Evolutionary conservation across 1,140 invertebrate genomes (phyloP).

Genomic region (Whitmania pigra): DNA sequence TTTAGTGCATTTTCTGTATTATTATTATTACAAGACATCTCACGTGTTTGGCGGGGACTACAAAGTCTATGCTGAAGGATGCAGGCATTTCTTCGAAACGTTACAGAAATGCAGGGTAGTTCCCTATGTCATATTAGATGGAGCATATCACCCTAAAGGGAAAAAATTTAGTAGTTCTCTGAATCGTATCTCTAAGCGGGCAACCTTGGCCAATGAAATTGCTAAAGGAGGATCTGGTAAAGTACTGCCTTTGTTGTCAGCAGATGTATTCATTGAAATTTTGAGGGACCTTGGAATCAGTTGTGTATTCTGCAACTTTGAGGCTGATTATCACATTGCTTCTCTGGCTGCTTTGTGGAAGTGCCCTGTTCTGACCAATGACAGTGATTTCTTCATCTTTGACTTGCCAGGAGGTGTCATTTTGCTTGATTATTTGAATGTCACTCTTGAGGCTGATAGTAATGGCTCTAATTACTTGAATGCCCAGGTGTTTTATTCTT

Average conservation of each 20-base stretch:
- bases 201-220: slow-evolving; percentile 41
- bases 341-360: slow-evolving; percentile 58
- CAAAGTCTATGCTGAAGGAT: slow-evolving; percentile 54
- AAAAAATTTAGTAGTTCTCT: slow-evolving; percentile 61
- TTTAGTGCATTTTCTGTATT: slow-evolving; percentile 60
- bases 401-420: slow-evolving; percentile 59
- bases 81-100: slow-evolving; percentile 57
- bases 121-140: slow-evolving; percentile 70
- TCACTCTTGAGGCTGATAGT: slow-evolving; percentile 25
- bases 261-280: slow-evolving; percentile 58
- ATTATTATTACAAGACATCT: slow-evolving; percentile 49
- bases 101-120: slow-evolving; percentile 59
- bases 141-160: slow-evolving; percentile 54
- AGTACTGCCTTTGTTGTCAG: slow-evolving; percentile 46
- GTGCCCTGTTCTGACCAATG: slow-evolving; percentile 72
- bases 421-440: slow-evolving; percentile 56
- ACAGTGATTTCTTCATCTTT: slow-evolving; percentile 82
- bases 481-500: background rate
- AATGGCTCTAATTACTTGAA: slow-evolving; percentile 11
- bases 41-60: slow-evolving; percentile 75
- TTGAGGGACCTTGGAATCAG: slow-evolving; percentile 53
- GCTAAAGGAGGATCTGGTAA: slow-evolving; percentile 29
- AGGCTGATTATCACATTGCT: slow-evolving; percentile 73
- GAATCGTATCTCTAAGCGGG: slow-evolving; percentile 51
- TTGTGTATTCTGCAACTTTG: slow-evolving; percentile 61